Conservation (phyloP, 2,113 vertebrate species). For the Pandion haliaetus region DNA sequence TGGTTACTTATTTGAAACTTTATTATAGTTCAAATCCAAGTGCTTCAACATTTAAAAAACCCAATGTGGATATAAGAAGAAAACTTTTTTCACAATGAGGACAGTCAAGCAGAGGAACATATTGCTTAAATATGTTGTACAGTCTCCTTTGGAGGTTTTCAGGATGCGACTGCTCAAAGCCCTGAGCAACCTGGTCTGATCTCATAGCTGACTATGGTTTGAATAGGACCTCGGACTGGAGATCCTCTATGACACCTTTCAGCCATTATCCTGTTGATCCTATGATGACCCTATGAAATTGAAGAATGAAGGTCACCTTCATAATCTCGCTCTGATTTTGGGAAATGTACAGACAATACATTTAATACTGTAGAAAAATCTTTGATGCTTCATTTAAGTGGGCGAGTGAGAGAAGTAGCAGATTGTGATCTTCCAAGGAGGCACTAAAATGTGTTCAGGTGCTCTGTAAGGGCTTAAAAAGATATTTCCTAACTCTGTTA, state of each 20-base stretch:
- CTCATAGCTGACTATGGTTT: background rate
- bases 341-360: background rate
- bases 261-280: background rate
- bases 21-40: background rate
- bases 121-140: background rate
- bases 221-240: background rate
- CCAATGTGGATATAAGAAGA: fast-evolving
- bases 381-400: background rate
- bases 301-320: background rate
- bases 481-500: background rate
- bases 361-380: background rate
- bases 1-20: background rate
- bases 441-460: background rate
- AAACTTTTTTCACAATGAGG: fast-evolving
- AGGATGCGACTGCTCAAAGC: background rate
- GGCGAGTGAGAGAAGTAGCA: background rate
- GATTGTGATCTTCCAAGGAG: background rate
- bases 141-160: background rate
- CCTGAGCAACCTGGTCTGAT: background rate
- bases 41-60: background rate
- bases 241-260: background rate
- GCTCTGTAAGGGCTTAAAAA: background rate
- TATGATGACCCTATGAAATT: background rate
- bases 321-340: background rate
- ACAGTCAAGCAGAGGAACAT: background rate